These are phyloP conservation scores for Andrena cerasifolii DNA, from an alignment of 1,140 invertebrate genomes.

Conservation along the genomic window DNA sequence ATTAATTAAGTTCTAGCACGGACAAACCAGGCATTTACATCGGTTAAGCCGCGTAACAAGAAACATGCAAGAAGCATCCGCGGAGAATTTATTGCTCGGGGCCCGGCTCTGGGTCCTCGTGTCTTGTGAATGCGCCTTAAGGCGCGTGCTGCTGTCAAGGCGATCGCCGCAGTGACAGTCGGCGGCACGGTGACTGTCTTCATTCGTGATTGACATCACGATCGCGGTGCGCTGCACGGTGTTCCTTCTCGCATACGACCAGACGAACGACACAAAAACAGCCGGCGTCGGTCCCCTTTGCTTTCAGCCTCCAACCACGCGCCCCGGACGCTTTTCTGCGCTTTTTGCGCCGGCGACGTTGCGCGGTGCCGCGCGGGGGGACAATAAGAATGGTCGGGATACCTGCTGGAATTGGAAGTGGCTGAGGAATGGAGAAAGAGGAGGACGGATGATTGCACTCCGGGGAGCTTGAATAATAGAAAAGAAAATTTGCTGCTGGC, in stretches of 20 bases:
- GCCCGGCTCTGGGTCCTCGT: not conserved
- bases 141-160: conserved; percentile 33
- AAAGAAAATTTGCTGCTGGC: too few species aligned
- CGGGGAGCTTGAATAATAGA: too few species aligned
- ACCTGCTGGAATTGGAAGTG: too few species aligned
- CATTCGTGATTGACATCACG: conserved; percentile 67
- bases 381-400: not conserved
- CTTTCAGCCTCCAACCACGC: conserved; percentile 18
- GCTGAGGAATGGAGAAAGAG: too few species aligned
- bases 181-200: conserved; percentile 48
- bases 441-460: too few species aligned
- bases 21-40: conserved; percentile 9
- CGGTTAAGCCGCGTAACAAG: conserved; percentile 17
- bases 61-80: conserved; percentile 17
- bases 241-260: not conserved
- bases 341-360: not conserved
- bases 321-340: conserved; percentile 18
- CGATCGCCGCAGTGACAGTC: conserved; percentile 47
- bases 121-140: conserved; percentile 60
- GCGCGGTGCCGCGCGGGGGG: not conserved
- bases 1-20: conserved; percentile 16
- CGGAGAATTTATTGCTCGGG: conserved; percentile 15
- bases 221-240: conserved; percentile 19
- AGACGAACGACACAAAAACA: conserved; percentile 36
- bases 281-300: conserved; percentile 35